A percentile compares a stretch with the other conserved stretches of the same genome.
Conservation (phyloP, 2,113 vertebrate genomes). For the Marmota flaviventris region DNA sequence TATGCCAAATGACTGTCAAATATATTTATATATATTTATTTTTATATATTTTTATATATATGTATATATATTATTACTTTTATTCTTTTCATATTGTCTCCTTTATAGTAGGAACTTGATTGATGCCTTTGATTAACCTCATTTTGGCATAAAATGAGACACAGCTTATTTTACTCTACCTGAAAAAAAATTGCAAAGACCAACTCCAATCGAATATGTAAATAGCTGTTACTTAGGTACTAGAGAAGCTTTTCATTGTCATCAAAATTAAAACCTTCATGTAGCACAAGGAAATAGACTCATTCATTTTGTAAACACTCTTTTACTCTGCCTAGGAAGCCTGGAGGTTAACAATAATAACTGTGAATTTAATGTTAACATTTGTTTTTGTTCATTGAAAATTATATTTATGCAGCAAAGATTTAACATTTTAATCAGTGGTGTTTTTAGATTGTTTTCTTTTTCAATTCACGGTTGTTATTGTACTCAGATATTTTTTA, state of each 20-base stretch:
- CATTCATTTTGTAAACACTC: conserved; percentile 11
- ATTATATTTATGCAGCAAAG: conserved; percentile 68
- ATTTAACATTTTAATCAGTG: conserved; percentile 80
- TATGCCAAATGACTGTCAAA: neutral
- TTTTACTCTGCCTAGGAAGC: conserved; percentile 54
- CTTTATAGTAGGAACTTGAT: conserved; percentile 61
- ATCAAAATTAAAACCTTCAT: conserved; percentile 57
- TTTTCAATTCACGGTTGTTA: conserved; percentile 75
- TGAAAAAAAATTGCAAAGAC: conserved; percentile 50
- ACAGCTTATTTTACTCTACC: neutral
- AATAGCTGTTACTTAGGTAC: conserved; percentile 15
- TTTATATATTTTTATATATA: too few species aligned
- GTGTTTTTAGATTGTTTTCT: conserved; percentile 76
- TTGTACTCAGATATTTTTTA: conserved; percentile 45
- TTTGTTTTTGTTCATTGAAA: conserved; percentile 74
- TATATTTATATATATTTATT: neutral
- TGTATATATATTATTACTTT: neutral
- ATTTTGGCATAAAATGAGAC: conserved; percentile 57
- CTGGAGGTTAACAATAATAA: conserved; percentile 48
- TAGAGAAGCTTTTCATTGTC: neutral
- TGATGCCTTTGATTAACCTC: conserved; percentile 74
- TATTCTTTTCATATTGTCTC: conserved; percentile 58
- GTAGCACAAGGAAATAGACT: conserved; percentile 8
- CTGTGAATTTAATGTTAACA: neutral
- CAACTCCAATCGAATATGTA: neutral